These are phyloP conservation scores for Tinea semifulvella DNA, from an alignment of 2,888 invertebrate species.

Conservation along the genomic window DNA sequence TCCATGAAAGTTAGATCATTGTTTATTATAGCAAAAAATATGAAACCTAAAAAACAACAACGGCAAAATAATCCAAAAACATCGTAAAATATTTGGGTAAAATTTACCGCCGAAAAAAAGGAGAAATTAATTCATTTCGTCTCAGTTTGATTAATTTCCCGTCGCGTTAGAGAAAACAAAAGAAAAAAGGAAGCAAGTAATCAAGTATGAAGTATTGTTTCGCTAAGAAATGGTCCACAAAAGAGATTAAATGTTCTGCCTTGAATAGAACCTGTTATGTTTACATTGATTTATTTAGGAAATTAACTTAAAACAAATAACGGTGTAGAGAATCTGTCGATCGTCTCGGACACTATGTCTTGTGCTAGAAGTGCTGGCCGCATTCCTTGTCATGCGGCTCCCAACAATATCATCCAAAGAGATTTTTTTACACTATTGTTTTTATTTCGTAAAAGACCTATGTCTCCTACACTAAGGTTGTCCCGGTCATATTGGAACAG, in stretches of 20 bases:
- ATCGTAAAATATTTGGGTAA: background rate
- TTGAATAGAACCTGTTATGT: background rate
- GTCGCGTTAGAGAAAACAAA: conserved; percentile 12
- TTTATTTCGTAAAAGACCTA: no score
- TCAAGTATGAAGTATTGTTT: conserved; percentile 14
- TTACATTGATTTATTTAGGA: background rate
- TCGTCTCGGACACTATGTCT: no score
- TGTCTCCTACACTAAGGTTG: no score
- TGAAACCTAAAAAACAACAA: no score
- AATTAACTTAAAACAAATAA: background rate
- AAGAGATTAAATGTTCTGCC: conserved; percentile 3
- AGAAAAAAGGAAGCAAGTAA: conserved; percentile 8
- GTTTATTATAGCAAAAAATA: no score
- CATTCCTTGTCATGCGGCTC: no score
- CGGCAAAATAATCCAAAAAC: background rate
- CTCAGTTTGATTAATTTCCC: conserved; percentile 12
- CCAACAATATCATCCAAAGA: no score
- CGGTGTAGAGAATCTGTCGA: no score
- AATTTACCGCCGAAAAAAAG: conserved; percentile 6
- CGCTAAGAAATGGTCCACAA: conserved; percentile 4
- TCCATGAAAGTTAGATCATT: no score
- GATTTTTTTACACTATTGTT: no score
- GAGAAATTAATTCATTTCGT: conserved; percentile 14
- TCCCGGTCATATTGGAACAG: no score
- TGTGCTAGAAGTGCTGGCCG: no score